Conservation (phyloP, 2,797 vertebrate species). For the Labeo calbasu region DNA sequence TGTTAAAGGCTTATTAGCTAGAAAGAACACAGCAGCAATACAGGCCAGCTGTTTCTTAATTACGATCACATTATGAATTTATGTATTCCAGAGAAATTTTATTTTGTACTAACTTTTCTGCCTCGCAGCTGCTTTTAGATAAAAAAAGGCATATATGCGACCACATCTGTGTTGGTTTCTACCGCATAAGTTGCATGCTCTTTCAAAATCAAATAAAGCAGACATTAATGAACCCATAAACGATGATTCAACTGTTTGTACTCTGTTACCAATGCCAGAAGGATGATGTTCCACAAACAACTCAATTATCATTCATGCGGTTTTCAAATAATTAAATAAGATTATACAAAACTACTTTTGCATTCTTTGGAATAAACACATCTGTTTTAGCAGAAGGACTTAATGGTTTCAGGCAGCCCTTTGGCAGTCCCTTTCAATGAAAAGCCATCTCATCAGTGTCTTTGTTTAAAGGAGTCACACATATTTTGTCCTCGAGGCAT, state of each 20-base stretch:
- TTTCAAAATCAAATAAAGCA: background rate
- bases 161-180: background rate
- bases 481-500: conserved; percentile 21
- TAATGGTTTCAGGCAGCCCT: background rate
- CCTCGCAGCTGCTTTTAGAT: conserved; percentile 12
- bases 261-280: background rate
- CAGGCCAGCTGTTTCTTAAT: conserved; percentile 14
- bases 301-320: conserved; percentile 17
- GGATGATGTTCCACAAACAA: background rate
- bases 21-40: conserved; percentile 15
- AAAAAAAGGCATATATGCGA: background rate
- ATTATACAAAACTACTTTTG: background rate
- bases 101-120: background rate
- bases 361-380: background rate
- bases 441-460: conserved; percentile 31
- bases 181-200: background rate
- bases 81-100: background rate
- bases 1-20: conserved; percentile 34
- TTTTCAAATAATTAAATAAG: conserved; percentile 1
- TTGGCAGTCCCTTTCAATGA: conserved; percentile 20
- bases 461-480: conserved; percentile 44
- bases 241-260: background rate
- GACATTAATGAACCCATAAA: background rate
- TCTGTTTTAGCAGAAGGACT: conserved; percentile 14
- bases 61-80: background rate